Conservation (phyloP, 2,797 vertebrate genomes). For the Telmatherina bonti region DNA sequence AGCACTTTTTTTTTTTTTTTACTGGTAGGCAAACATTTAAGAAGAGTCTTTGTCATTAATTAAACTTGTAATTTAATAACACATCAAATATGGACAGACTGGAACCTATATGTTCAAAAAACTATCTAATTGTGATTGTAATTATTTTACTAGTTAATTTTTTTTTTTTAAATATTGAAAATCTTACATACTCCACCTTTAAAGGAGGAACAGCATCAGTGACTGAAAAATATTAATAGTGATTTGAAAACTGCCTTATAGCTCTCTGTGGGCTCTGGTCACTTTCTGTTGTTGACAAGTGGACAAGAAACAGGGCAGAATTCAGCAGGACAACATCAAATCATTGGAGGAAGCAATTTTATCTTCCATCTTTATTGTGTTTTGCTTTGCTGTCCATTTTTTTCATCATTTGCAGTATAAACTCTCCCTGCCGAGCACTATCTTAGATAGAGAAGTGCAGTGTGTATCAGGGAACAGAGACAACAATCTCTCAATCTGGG, state of each 20-base stretch:
- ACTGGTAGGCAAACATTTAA: no score
- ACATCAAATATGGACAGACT: no score
- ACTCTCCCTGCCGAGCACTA: slow-evolving; percentile 21
- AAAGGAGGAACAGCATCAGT: slow-evolving; percentile 11
- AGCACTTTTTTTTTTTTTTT: no score
- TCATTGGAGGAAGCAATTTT: background rate
- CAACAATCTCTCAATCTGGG: slow-evolving; percentile 34
- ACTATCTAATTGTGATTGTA: no score
- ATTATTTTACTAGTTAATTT: no score
- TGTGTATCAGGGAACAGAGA: background rate
- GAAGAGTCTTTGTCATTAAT: no score
- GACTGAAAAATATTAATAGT: slow-evolving; percentile 5
- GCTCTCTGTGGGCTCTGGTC: slow-evolving; percentile 5
- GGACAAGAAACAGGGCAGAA: slow-evolving; percentile 1
- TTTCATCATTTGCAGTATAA: slow-evolving; percentile 20
- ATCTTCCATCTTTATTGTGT: slow-evolving; percentile 2
- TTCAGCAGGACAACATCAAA: slow-evolving; percentile 4
- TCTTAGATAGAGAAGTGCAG: slow-evolving; percentile 19
- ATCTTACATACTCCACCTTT: no score
- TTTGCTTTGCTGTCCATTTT: slow-evolving; percentile 21
- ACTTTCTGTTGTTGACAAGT: slow-evolving; percentile 36
- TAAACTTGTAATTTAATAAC: no score
- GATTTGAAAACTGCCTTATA: background rate
- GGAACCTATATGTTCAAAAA: no score
- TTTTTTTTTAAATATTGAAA: no score